Percentiles rank a stretch among this genome's conserved stretches.
Evolutionary conservation across 2,113 vertebrate species (phyloP).

Genomic region (Willisornis vidua): DNA sequence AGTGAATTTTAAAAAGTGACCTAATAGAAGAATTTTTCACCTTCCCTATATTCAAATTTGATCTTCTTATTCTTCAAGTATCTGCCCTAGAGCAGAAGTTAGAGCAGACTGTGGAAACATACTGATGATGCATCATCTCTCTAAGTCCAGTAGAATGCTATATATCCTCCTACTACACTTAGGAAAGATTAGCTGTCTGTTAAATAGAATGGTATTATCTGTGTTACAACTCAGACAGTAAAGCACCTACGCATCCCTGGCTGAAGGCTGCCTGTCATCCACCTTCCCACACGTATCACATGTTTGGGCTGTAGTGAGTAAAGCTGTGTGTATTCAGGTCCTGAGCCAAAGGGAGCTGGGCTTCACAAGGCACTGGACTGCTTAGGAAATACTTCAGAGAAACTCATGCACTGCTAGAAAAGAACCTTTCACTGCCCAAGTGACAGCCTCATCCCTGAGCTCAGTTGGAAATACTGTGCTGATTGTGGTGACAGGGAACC

Average conservation of each 20-base stretch:
- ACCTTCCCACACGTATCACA: not conserved
- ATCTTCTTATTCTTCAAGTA: not conserved
- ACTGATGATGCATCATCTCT: not conserved
- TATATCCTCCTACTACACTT: not conserved
- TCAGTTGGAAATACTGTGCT: not conserved
- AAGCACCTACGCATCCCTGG: not conserved
- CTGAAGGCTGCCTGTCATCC: slow-evolving; percentile 30
- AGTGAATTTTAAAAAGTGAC: not conserved
- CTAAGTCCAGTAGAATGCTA: not conserved
- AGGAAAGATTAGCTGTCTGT: not conserved
- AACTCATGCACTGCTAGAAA: not conserved
- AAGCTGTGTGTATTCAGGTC: not conserved
- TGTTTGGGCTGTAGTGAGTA: not conserved
- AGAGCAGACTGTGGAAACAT: not conserved
- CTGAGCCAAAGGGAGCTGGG: not conserved
- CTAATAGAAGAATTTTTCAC: not conserved
- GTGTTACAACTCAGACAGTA: not conserved
- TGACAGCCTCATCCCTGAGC: not conserved
- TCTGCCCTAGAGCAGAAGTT: not conserved
- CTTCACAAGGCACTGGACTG: not conserved
- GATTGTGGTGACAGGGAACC: not conserved
- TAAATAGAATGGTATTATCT: not conserved
- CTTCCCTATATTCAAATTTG: not conserved
- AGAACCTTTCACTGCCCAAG: not conserved
- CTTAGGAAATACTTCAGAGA: not conserved